These are phyloP conservation scores for Lepidurus apus DNA, from an alignment of 1,140 invertebrate genomes.

Conservation along the genomic window DNA sequence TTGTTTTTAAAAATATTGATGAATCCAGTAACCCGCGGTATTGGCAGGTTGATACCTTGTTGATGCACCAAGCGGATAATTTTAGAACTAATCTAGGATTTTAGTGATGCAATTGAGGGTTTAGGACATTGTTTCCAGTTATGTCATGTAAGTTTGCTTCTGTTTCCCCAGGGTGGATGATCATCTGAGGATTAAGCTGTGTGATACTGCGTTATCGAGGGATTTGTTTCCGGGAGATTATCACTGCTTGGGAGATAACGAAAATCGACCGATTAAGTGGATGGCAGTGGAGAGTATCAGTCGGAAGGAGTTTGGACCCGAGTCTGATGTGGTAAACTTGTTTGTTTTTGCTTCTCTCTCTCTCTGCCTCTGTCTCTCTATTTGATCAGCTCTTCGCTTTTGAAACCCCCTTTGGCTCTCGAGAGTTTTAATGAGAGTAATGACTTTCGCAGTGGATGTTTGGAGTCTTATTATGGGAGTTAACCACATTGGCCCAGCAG, in stretches of 20 bases:
- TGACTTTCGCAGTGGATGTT: slow-evolving; percentile 73
- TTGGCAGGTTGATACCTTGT: too few relatives aligned
- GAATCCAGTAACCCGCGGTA: too few relatives aligned
- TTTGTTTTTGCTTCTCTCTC: background rate
- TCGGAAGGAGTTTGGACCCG: slow-evolving; percentile 75
- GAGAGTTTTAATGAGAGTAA: slow-evolving; percentile 8
- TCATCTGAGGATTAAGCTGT: slow-evolving; percentile 78
- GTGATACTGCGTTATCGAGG: slow-evolving; percentile 82
- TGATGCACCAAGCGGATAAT: too few relatives aligned
- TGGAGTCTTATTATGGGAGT: slow-evolving; percentile 89
- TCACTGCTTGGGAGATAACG: slow-evolving; percentile 89
- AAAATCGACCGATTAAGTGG: slow-evolving; percentile 94
- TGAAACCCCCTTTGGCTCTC: background rate
- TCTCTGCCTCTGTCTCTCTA: background rate
- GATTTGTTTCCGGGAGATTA: slow-evolving; percentile 94
- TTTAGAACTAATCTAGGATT: too few relatives aligned
- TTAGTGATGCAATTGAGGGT: too few relatives aligned
- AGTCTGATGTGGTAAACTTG: slow-evolving; percentile 75
- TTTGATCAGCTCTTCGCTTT: slow-evolving; percentile 34
- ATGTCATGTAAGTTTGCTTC: background rate
- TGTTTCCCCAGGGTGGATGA: slow-evolving; percentile 66
- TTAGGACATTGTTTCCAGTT: background rate
- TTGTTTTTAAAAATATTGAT: too few relatives aligned
- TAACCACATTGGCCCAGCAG: slow-evolving; percentile 80
- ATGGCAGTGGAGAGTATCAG: slow-evolving; percentile 80